Percentiles rank a stretch among this genome's conserved stretches.
Conservation (phyloP, 2,113 vertebrate species). For the Chitala chitala region DNA sequence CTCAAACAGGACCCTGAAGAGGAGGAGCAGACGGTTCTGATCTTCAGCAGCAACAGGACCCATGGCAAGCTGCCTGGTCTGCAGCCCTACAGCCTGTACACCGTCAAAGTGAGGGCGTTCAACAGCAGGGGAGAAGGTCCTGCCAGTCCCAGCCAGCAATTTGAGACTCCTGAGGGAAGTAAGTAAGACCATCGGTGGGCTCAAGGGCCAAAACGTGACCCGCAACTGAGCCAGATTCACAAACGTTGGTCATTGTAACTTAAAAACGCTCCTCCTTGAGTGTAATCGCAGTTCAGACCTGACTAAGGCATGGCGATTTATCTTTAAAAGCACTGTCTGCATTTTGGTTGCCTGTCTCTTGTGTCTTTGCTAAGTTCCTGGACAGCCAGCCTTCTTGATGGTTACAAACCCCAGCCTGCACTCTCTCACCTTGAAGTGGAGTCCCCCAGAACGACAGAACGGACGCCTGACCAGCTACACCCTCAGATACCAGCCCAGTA, state of each 20-base stretch:
- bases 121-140: conserved; percentile 91
- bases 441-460: conserved; percentile 74
- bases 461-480: conserved; percentile 80
- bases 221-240: background rate
- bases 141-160: conserved; percentile 65
- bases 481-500: conserved; percentile 86
- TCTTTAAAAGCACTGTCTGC: background rate
- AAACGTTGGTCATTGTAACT: too few species aligned
- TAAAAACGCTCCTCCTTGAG: too few species aligned
- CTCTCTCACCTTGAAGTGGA: conserved; percentile 84
- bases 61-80: conserved; percentile 79
- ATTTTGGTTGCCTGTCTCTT: background rate
- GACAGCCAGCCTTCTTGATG: conserved; percentile 74
- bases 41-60: conserved; percentile 76
- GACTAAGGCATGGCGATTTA: background rate
- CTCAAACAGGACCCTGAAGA: conserved; percentile 60
- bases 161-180: conserved; percentile 93
- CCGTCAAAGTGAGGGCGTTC: conserved; percentile 74
- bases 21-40: conserved; percentile 69
- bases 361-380: conserved; percentile 67
- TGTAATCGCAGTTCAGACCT: too few species aligned
- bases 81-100: conserved; percentile 81
- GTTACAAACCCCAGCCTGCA: conserved; percentile 71
- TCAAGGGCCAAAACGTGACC: background rate
- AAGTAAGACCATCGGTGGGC: conserved; percentile 25